phyloP scores from a whole-genome alignment of 2,797 vertebrate genomes.

The Eremophila alpestris region DNA sequence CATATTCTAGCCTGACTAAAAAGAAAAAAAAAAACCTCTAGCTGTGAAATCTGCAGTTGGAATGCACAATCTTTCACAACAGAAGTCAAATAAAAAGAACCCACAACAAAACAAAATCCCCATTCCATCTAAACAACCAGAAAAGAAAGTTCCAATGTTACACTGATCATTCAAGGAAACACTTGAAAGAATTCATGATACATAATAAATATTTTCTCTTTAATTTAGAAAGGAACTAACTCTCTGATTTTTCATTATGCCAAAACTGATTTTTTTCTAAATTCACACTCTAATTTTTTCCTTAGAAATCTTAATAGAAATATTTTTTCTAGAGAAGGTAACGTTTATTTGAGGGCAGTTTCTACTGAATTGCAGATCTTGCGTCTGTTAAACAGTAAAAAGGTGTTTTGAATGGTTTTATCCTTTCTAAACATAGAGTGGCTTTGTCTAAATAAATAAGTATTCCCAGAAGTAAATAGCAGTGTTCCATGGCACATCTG shows the following conservation, averaged over 20 bases:
- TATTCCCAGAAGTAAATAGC: neutral
- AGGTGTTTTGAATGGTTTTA: neutral
- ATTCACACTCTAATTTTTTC: neutral
- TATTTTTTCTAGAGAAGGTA: neutral
- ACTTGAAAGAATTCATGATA: neutral
- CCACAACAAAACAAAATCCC: accelerated
- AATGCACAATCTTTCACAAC: neutral
- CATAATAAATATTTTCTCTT: neutral
- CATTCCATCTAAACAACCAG: neutral
- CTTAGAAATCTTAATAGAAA: neutral
- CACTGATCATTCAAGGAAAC: neutral
- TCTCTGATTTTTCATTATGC: neutral
- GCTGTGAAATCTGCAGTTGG: neutral
- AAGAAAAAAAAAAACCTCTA: neutral
- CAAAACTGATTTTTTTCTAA: neutral
- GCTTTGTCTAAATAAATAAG: neutral
- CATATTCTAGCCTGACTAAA: neutral
- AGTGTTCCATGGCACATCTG: neutral
- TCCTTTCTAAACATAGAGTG: neutral
- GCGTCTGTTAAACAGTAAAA: neutral
- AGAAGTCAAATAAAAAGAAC: neutral
- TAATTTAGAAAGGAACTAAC: neutral
- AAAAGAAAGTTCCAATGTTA: neutral
- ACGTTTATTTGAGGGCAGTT: neutral
- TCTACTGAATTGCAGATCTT: neutral